Base-by-base conservation (phyloP, 1,140 invertebrate species). In the Lordiphosa collinella region DNA sequence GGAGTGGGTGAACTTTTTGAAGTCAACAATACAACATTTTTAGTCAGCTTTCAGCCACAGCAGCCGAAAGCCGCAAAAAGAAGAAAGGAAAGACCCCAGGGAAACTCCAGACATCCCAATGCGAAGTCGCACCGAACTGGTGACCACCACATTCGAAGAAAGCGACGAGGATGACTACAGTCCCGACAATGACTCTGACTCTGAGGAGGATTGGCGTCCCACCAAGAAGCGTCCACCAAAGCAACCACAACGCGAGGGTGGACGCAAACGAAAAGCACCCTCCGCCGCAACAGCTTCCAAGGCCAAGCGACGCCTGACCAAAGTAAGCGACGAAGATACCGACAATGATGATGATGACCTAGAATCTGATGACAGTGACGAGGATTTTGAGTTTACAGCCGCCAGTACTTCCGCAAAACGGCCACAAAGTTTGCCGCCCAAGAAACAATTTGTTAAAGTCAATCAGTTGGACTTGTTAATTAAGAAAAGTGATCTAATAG, bases 61-160 rank as follows among this genome's bases (percentile, higher is more conserved):
- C 54, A 48, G 55, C 47, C 13, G 3, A 32, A 56, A 54, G 10
- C 36, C 29, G 43, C 12, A 48, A 37, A 55, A 51, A 18, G 29
- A 41, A 16, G 31, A 58, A 48, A 31, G 40, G 13, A 31, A 9
- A 51, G 22, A 50, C n/a, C n/a, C n/a, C 53, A 38, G 38, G 35
- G 31, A 61, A 58, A 53, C 38, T 47, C 22, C n/a, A 22, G 13
- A 11, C 35, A 34, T 44, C n/a, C 75, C 22, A 54, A 88, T 88
- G 87, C 87, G 87, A 47, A 88, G 87, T 84, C 87, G 87, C 52
- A 88, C 87, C 25, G 87, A 88, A 53, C 53, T 88, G 65, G 87
- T 88, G 46, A 88, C 87, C 51, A 88, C 87, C 43, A 88, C 87
- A 29, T 88, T 88, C 43, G 87, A 84, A 50, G 87, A 88, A 44